Percentiles rank a stretch among this genome's conserved stretches.
Conservation (phyloP, 2,113 vertebrate genomes). For the Pycnonotus jocosus region DNA sequence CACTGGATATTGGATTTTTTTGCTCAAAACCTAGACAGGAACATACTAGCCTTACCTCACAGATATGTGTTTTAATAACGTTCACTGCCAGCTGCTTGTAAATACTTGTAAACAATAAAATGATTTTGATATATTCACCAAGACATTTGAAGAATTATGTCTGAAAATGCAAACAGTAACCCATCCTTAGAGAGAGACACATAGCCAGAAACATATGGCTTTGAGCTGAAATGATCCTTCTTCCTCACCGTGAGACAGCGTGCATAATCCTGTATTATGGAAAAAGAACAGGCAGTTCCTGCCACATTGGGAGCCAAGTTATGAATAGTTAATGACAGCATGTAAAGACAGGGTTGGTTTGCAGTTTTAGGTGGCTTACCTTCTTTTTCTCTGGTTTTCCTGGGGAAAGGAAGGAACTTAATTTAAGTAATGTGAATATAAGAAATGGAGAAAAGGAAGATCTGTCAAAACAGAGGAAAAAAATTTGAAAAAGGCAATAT, state of each 20-base stretch:
- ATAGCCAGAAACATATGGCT: neutral
- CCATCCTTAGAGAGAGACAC: neutral
- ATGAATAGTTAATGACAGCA: neutral
- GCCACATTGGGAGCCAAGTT: neutral
- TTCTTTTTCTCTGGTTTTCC: neutral
- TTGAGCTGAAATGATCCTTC: neutral
- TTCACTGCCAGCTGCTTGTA: neutral
- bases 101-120: neutral
- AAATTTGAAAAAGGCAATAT: neutral
- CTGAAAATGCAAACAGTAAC: neutral
- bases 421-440: neutral
- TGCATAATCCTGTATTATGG: neutral
- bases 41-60: neutral
- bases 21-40: neutral
- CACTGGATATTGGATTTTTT: neutral
- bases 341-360: neutral
- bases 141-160: neutral
- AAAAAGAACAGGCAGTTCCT: neutral
- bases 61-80: neutral
- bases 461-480: neutral
- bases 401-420: neutral
- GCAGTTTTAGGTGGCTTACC: neutral
- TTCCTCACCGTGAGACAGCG: neutral
- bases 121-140: neutral
- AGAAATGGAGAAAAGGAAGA: neutral